Evolutionary conservation across 2,797 vertebrate genomes (phyloP).

Genomic region (Anniella stebbinsi): DNA sequence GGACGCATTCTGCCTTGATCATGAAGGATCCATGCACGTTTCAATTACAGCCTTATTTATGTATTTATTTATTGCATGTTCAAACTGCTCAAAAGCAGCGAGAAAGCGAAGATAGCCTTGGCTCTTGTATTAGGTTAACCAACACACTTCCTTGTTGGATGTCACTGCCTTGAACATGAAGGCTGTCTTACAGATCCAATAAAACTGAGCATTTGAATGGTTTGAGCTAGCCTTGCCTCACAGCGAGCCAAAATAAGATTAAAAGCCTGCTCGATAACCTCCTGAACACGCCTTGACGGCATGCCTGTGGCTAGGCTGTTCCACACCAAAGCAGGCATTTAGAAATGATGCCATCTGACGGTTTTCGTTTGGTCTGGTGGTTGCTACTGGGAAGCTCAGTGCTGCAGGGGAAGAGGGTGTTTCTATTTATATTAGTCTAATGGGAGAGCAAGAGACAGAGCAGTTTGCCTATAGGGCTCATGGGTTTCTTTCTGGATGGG

Average conservation of each 20-base stretch:
- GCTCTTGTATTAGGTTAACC: background rate
- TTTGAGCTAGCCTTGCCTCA: background rate
- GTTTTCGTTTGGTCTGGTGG: accelerated
- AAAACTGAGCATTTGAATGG: background rate
- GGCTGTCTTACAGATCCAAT: background rate
- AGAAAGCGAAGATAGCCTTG: background rate
- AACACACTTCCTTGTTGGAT: background rate
- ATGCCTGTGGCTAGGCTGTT: background rate
- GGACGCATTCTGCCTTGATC: background rate
- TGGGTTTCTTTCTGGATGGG: background rate
- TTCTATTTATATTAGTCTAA: background rate
- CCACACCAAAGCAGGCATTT: background rate
- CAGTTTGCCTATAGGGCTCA: background rate
- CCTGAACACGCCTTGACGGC: accelerated
- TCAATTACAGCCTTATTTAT: background rate
- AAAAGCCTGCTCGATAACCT: background rate
- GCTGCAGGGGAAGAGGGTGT: accelerated
- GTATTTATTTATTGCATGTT: no score
- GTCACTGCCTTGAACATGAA: background rate
- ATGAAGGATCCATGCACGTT: background rate
- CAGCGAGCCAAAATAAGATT: background rate
- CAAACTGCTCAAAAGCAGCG: no score
- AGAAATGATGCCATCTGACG: background rate
- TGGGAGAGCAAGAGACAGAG: background rate
- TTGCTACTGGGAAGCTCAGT: background rate